Evolutionary conservation across 2,113 vertebrate genomes (phyloP).

Genomic region (Tretioscincus oriximinensis): DNA sequence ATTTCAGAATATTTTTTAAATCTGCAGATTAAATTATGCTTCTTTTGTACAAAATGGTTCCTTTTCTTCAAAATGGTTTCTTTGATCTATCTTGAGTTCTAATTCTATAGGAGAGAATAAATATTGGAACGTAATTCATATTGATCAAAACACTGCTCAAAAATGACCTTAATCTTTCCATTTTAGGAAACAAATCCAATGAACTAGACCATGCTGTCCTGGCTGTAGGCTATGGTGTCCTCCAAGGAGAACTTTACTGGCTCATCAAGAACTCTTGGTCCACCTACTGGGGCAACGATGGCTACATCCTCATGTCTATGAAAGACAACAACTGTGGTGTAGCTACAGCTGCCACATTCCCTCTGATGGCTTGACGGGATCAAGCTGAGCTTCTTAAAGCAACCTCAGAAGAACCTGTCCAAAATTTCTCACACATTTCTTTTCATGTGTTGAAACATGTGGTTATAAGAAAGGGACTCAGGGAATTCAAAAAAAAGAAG

Average conservation of each 20-base stretch:
- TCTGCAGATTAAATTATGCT: no score
- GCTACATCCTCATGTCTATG: constrained; percentile 86
- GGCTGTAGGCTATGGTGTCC: constrained; percentile 77
- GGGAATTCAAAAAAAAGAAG: neutral
- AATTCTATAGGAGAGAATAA: no score
- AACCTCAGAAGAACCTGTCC: neutral
- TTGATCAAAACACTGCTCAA: no score
- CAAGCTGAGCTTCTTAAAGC: neutral
- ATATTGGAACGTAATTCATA: no score
- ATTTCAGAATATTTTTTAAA: no score
- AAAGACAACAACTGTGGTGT: constrained; percentile 86
- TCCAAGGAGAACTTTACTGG: constrained; percentile 77
- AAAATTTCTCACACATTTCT: neutral
- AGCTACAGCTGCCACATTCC: constrained; percentile 80
- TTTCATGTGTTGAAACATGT: neutral
- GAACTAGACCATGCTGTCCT: constrained; percentile 77
- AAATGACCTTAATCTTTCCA: neutral
- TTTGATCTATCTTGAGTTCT: no score
- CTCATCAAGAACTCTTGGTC: constrained; percentile 88
- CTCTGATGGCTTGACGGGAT: constrained; percentile 62
- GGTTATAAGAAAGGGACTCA: neutral
- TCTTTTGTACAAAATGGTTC: no score
- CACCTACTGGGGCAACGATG: constrained; percentile 82
- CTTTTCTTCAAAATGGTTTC: no score
- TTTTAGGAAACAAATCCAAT: neutral